Evolutionary conservation across 2,797 vertebrate species (phyloP).

Genomic region (Lagocephalus sceleratus): DNA sequence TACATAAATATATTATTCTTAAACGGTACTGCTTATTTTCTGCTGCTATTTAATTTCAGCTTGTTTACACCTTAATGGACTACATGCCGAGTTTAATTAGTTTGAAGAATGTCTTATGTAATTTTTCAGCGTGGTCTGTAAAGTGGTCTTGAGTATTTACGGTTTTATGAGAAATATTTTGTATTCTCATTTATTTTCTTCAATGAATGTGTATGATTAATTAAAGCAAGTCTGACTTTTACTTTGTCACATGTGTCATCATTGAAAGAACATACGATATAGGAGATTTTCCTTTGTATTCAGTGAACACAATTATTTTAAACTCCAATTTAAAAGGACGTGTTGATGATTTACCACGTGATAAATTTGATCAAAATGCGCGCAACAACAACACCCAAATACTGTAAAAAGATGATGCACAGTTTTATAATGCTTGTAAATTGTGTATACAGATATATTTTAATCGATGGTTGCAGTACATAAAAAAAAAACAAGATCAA

Average conservation of each 20-base stretch:
- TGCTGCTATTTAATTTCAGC: conserved; percentile 29
- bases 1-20: conserved; percentile 40
- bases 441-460: too few relatives aligned
- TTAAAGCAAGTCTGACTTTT: conserved; percentile 20
- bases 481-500: too few relatives aligned
- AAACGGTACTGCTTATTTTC: conserved; percentile 15
- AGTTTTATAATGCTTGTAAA: too few relatives aligned
- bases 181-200: conserved; percentile 29
- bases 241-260: not conserved
- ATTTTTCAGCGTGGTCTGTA: conserved; percentile 18
- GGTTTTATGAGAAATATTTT: conserved; percentile 26
- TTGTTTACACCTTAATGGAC: conserved; percentile 9
- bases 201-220: conserved; percentile 40
- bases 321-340: too few relatives aligned
- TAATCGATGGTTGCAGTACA: too few relatives aligned
- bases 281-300: not conserved
- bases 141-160: conserved; percentile 33
- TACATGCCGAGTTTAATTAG: not conserved
- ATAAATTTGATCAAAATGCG: too few relatives aligned
- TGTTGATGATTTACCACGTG: not conserved
- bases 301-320: not conserved
- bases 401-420: too few relatives aligned
- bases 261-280: not conserved
- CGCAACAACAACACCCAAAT: too few relatives aligned
- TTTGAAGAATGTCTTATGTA: conserved; percentile 3